These are phyloP conservation scores for Chunga burmeisteri DNA, from an alignment of 2,113 vertebrate genomes.

Conservation along the genomic window DNA sequence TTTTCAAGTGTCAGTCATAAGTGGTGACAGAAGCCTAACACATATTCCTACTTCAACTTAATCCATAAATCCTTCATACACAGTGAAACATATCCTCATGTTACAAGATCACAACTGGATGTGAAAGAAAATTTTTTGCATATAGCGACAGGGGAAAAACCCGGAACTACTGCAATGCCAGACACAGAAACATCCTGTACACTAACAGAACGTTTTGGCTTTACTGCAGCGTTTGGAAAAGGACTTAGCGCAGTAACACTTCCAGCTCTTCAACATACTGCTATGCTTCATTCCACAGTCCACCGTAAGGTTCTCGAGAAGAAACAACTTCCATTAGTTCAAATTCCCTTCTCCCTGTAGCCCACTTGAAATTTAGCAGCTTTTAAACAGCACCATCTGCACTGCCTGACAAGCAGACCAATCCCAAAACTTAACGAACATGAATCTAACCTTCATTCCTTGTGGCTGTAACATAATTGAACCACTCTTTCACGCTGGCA, in stretches of 20 bases:
- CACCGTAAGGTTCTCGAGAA: background rate
- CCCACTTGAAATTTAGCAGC: background rate
- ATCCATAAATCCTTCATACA: background rate
- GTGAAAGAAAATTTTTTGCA: background rate
- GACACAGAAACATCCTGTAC: background rate
- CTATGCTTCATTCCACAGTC: background rate
- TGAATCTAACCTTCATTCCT: constrained; percentile 88
- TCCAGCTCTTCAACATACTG: background rate
- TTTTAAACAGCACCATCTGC: background rate
- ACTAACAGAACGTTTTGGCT: background rate
- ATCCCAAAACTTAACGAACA: background rate
- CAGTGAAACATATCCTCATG: background rate
- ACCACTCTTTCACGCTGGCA: constrained; percentile 97
- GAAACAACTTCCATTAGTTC: background rate
- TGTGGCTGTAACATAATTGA: constrained; percentile 96
- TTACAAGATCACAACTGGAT: background rate
- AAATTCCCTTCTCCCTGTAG: background rate
- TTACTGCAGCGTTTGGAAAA: background rate
- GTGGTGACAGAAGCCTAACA: background rate
- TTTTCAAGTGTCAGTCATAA: background rate
- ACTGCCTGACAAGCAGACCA: background rate
- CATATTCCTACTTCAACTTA: background rate
- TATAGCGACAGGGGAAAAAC: background rate
- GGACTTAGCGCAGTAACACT: background rate
- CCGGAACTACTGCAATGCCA: background rate